Base-by-base conservation (phyloP, 2,113 vertebrate species). In the Triplophysa siluroides region DNA sequence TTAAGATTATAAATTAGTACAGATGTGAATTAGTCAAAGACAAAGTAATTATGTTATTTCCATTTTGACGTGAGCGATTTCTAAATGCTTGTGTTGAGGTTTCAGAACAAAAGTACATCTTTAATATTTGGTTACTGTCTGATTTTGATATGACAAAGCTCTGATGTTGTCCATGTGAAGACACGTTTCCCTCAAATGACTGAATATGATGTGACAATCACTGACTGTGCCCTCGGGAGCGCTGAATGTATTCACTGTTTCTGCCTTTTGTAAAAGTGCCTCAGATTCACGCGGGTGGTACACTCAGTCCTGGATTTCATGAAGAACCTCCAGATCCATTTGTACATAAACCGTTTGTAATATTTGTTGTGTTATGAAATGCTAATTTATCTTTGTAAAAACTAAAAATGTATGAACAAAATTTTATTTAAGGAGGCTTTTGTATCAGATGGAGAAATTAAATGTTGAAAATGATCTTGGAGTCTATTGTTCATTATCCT, bases 311-410 rank as follows among this genome's bases (percentile, higher is more conserved):
- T 75, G 45, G 54, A 81, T 33, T 66, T 78, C 26, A 67, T 82
- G 72, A 85, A 87, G 84, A 81, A 81, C 80, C 82, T 86, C 77
- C 80, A 43, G 75, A 76, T 75, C 19, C 43, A 76, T 86, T 83
- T 87, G 68, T 88, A 83, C 88, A 83, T 78, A 84, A 78, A 85
- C 79, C 63, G 60, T 71, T 47, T 81, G 65, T 76, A 64, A 74
- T 38, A 38, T 38, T 61, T 86, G 81, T 82, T 92, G 90, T 91
- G 88, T 89, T 87, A 84, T 90, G 86, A 88, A 89, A 89, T 91
- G 88, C 87, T 94, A 93, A 93, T 93, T 94, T 93, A 94, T 94
- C 92, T 90, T 91, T 93, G 90, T 93, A 91, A 87, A 92, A 91
- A 89, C 76, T n/a, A 74, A 73, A 86, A 84, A 83, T 82, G 74